Percentiles rank a stretch among this genome's conserved stretches.
Conservation (phyloP, 92 coral and sea anemone species). For the Porites evermanni region DNA sequence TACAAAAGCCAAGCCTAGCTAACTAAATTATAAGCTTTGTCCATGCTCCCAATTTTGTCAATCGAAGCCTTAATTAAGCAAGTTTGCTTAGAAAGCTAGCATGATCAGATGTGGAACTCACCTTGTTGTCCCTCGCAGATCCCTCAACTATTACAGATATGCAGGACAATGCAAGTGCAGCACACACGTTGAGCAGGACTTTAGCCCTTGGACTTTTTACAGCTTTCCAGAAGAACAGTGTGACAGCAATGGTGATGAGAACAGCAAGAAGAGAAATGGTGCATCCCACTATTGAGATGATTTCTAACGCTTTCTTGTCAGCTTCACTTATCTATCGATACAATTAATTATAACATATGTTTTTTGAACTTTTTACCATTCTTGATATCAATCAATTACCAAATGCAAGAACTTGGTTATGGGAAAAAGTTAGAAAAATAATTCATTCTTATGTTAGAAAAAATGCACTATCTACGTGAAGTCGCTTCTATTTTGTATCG, state of each 20-base stretch:
- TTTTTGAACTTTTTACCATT: too few relatives aligned
- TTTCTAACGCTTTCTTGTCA: slow-evolving; percentile 69
- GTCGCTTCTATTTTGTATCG: too few relatives aligned
- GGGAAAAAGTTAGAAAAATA: too few relatives aligned
- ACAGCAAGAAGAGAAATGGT: slow-evolving; percentile 88
- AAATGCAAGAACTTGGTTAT: too few relatives aligned
- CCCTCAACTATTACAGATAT: slow-evolving; percentile 85
- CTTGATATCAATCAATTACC: too few relatives aligned
- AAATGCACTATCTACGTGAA: too few relatives aligned
- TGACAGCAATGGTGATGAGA: slow-evolving; percentile 71
- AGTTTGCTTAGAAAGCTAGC: background rate
- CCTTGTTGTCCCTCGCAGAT: slow-evolving; percentile 81
- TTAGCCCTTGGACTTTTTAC: slow-evolving; percentile 80
- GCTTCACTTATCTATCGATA: slow-evolving; percentile 16
- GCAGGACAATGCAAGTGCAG: slow-evolving; percentile 80
- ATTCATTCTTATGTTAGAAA: too few relatives aligned
- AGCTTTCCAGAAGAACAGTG: slow-evolving; percentile 78
- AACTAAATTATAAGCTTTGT: too few relatives aligned
- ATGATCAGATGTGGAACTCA: slow-evolving; percentile 4
- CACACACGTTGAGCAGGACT: slow-evolving; percentile 83
- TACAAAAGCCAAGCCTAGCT: too few relatives aligned
- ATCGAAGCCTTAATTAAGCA: too few relatives aligned
- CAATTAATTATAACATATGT: background rate
- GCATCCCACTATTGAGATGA: slow-evolving; percentile 90
- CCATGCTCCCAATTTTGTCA: background rate